Percentiles rank a stretch among this genome's conserved stretches.
phyloP scores from a whole-genome alignment of 2,888 invertebrate genomes.

The Stegophylla sp. region DNA sequence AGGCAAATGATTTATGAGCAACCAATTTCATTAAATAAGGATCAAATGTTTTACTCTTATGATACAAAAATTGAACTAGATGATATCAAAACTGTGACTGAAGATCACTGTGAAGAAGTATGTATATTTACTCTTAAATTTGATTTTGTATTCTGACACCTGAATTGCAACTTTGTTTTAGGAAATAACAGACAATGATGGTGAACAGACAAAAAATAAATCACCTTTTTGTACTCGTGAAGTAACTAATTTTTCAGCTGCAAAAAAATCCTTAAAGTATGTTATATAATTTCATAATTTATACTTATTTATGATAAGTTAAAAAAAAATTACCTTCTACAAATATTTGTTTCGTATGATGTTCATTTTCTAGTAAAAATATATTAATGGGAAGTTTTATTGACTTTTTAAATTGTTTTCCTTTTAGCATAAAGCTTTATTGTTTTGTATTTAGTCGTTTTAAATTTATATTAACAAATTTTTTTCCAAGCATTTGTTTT shows the following conservation, averaged over 20 bases:
- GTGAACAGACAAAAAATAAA: background rate
- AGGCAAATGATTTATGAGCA: background rate
- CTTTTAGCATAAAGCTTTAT: no score
- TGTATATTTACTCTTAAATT: background rate
- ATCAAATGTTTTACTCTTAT: background rate
- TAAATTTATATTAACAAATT: no score
- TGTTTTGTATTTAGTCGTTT: no score
- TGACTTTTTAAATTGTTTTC: no score
- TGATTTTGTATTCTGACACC: background rate
- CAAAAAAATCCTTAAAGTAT: background rate
- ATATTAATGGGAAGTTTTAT: no score
- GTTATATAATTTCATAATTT: background rate
- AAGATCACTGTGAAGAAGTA: background rate
- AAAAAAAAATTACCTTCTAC: background rate
- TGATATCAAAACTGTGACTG: background rate
- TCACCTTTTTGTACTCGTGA: background rate
- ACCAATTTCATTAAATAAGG: background rate
- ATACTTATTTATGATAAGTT: background rate
- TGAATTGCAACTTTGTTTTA: conserved; percentile 3
- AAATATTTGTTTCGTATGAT: no score
- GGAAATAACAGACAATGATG: background rate
- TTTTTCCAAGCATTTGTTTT: no score
- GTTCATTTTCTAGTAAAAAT: no score
- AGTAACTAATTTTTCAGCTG: background rate
- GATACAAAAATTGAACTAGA: background rate